Conservation (phyloP, 30 jellyfish, hydroid and myxozoan genomes). For the Sanderia malayensis region DNA sequence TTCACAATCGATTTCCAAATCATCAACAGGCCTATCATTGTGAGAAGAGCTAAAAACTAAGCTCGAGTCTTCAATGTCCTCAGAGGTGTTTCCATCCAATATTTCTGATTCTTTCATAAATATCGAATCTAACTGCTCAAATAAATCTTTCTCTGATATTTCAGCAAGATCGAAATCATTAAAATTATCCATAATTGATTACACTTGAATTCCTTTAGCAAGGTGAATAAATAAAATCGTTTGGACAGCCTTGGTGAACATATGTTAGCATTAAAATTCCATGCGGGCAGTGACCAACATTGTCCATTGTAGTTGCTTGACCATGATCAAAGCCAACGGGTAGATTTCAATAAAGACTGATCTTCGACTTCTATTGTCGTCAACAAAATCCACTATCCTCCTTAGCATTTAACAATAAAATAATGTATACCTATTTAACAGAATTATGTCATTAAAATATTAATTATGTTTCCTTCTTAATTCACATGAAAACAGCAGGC, state of each 20-base stretch:
- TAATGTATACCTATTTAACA: not conserved
- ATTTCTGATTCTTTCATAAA: slow-evolving; percentile 45
- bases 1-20: not conserved
- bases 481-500: too few relatives aligned
- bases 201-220: too few relatives aligned
- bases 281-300: slow-evolving; percentile 28
- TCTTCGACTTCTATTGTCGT: not conserved
- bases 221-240: too few relatives aligned
- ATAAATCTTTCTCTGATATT: slow-evolving; percentile 28
- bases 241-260: too few relatives aligned
- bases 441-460: not conserved
- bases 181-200: slow-evolving; percentile 8
- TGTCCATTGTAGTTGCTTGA: slow-evolving; percentile 37
- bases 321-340: slow-evolving; percentile 68
- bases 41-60: slow-evolving; percentile 4
- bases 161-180: slow-evolving; percentile 9
- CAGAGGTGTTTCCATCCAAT: slow-evolving; percentile 48
- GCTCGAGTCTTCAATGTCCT: slow-evolving; percentile 29
- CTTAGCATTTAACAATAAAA: too few relatives aligned
- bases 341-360: slow-evolving; percentile 35
- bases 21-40: slow-evolving; percentile 41
- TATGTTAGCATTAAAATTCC: slow-evolving; percentile 12
- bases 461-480: too few relatives aligned
- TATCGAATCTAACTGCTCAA: slow-evolving; percentile 19
- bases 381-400: not conserved